Evolutionary conservation across 2,113 vertebrate genomes (phyloP).

Genomic region (Lamprotornis superbus): DNA sequence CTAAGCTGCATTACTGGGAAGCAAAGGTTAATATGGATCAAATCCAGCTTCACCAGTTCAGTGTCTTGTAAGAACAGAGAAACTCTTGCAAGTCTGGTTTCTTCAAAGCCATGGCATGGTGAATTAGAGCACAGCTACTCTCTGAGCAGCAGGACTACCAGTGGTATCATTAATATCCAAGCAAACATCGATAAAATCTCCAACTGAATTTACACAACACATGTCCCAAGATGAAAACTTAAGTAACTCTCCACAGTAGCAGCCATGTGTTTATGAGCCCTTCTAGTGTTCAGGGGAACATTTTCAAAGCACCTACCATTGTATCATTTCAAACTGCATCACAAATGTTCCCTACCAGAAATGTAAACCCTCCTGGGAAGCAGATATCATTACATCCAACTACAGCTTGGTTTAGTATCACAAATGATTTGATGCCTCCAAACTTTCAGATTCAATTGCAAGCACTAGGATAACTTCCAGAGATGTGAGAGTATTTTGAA

Average conservation of each 20-base stretch:
- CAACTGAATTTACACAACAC: neutral
- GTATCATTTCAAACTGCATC: neutral
- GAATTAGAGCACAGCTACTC: neutral
- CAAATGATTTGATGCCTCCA: neutral
- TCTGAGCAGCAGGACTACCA: constrained; percentile 3
- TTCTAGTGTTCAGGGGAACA: neutral
- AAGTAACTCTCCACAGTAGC: neutral
- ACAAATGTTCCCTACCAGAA: neutral
- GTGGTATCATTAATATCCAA: constrained; percentile 2
- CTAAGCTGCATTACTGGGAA: neutral
- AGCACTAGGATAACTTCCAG: neutral
- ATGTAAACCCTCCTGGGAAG: neutral
- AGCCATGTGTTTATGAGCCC: neutral
- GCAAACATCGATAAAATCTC: constrained; percentile 13
- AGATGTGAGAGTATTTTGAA: neutral
- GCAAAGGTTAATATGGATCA: neutral
- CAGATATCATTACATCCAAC: neutral
- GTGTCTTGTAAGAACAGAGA: neutral
- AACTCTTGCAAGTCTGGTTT: neutral
- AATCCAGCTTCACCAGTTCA: neutral
- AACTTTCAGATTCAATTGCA: neutral
- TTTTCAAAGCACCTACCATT: constrained; percentile 20
- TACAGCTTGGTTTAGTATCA: neutral
- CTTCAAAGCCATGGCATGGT: neutral
- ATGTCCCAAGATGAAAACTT: neutral